A percentile compares a stretch with the other conserved stretches of the same genome.
These are phyloP conservation scores for Anagrus nilaparvatae DNA, from an alignment of 1,140 invertebrate species.

Conservation along the genomic window DNA sequence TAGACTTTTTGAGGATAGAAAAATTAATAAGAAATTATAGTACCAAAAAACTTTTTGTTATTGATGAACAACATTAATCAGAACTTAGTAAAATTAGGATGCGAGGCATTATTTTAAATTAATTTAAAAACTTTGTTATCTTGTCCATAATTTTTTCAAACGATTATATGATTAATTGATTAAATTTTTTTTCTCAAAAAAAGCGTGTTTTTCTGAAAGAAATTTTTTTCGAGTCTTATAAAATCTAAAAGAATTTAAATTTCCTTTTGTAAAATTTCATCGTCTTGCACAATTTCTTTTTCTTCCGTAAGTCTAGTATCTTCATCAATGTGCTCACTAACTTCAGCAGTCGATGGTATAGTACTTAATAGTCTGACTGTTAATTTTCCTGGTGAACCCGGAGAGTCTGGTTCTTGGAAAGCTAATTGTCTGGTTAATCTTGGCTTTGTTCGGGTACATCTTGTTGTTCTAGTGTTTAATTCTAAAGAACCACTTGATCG, in stretches of 20 bases:
- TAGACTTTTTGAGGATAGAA: no score
- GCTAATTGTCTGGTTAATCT: slow-evolving; percentile 66
- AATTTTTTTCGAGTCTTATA: background rate
- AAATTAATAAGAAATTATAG: no score
- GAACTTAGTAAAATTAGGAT: no score
- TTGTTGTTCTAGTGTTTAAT: slow-evolving; percentile 25
- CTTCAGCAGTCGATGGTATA: slow-evolving; percentile 73
- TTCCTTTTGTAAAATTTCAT: no score
- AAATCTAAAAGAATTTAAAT: background rate
- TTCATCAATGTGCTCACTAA: slow-evolving; percentile 63
- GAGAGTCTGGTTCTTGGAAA: slow-evolving; percentile 56
- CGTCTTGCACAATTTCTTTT: slow-evolving; percentile 8
- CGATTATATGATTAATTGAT: background rate
- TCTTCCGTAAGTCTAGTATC: slow-evolving; percentile 28
- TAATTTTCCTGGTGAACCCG: slow-evolving; percentile 49
- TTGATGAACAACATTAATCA: no score
- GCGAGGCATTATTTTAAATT: no score
- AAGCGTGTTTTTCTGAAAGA: no score
- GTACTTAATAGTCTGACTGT: slow-evolving; percentile 63
- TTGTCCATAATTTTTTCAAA: no score
- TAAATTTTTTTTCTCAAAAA: background rate
- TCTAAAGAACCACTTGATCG: slow-evolving; percentile 56
- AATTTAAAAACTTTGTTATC: no score
- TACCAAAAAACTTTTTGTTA: no score
- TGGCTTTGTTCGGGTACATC: slow-evolving; percentile 45